Conservation (phyloP, 2,888 invertebrate genomes). For the Pharmacophagus antenor region DNA sequence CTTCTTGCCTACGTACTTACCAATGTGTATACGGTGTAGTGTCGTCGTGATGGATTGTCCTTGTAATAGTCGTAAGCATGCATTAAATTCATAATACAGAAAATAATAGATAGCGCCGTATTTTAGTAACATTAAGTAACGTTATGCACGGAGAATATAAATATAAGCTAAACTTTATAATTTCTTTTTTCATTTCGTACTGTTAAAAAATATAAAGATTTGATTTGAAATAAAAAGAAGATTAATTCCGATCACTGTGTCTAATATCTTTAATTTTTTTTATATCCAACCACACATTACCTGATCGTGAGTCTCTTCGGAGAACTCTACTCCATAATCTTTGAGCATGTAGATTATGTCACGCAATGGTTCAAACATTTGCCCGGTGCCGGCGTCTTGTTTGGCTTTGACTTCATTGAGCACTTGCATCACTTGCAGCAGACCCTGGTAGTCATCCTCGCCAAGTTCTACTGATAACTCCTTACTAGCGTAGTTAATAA, state of each 20-base stretch:
- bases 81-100: conserved; percentile 2
- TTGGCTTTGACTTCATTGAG: conserved; percentile 90
- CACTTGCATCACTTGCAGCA: conserved; percentile 91
- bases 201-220: too few species aligned
- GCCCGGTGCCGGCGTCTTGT: conserved; percentile 84
- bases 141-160: too few species aligned
- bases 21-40: conserved; percentile 67
- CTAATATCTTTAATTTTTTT: background rate
- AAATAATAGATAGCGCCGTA: background rate
- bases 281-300: conserved; percentile 52
- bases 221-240: too few species aligned
- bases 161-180: too few species aligned
- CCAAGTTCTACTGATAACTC: conserved; percentile 86
- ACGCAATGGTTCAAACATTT: conserved; percentile 93
- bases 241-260: background rate
- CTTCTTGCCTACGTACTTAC: conserved; percentile 53
- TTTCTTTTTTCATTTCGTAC: too few species aligned
- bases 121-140: background rate
- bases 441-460: conserved; percentile 92
- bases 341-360: conserved; percentile 92
- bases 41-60: conserved; percentile 45
- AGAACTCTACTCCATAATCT: conserved; percentile 92
- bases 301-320: conserved; percentile 88
- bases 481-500: conserved; percentile 87
- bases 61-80: conserved; percentile 36